Base-by-base conservation (phyloP, 2,888 invertebrate genomes). In the Rhamnusium bicolor region DNA sequence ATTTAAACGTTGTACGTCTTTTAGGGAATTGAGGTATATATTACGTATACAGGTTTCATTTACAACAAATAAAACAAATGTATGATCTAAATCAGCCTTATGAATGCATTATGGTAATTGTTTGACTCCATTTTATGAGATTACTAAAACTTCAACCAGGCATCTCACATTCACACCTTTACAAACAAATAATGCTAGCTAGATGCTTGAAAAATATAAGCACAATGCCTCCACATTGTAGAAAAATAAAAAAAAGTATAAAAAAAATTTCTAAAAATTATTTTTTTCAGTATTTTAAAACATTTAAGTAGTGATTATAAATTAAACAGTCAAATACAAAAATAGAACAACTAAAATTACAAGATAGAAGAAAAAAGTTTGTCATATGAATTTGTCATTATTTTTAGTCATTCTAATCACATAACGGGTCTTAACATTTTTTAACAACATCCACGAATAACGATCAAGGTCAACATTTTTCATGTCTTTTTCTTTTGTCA, bases 41-140 rank as follows among this genome's bases (percentile, higher is more conserved):
- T 91, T 91, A 91, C 91, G 91, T 91, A 91, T 91, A 91, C 91
- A 90, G 88, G 90, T 88, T 90, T 82, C 80, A 70, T 67, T 71
- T 61, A 61, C 69, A 80, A 74, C 70, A 69, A 78, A 72, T 60
- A 77, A 72, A 73, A 75, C 56, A 71, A 66, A 72, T 72, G 73
- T 81, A 79, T 69, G 78, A 79, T 73, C 79, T 80, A 81, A 79
- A 80, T 83, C 83, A 83, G 82, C 82, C 82, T 83, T 82, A 81
- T 81, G 76, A 81, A 77, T 71, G 76, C 75, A 72, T 63, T 65
- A 66, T 46, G 21, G 67, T 67, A 62, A 67, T 77, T 65, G 78
- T 77, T 80, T 79, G 81, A 78, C 72, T 79, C 70, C 75, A 78
- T 72, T 78, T 79, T 69, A 53, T 24, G 56, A 18, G 18, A 51